Evolutionary conservation across 2,888 invertebrate genomes (phyloP).

Genomic region (Adineta ricciae): DNA sequence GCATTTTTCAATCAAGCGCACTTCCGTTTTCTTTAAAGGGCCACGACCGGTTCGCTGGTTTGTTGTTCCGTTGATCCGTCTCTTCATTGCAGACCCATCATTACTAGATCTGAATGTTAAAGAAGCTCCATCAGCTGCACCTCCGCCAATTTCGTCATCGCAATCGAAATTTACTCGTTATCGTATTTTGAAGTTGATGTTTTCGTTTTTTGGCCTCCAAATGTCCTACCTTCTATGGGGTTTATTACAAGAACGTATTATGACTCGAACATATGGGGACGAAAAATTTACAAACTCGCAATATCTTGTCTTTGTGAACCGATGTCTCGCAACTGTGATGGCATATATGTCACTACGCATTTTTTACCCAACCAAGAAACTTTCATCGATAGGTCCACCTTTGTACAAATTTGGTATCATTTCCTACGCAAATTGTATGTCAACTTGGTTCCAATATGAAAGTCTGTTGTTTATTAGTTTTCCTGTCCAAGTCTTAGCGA

Average conservation of each 20-base stretch:
- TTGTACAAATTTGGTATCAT: not conserved
- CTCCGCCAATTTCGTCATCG: not conserved
- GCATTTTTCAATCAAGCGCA: not conserved
- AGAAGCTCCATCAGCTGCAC: not conserved
- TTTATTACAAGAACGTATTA: slow-evolving; percentile 88
- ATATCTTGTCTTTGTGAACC: slow-evolving; percentile 87
- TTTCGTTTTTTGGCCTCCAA: slow-evolving; percentile 28
- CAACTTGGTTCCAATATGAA: slow-evolving; percentile 99
- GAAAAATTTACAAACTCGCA: slow-evolving; percentile 80
- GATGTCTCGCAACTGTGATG: slow-evolving; percentile 70
- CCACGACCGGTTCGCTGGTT: not conserved
- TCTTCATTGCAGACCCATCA: not conserved
- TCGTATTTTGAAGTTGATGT: not conserved
- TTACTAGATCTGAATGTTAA: not conserved
- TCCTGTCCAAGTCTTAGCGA: slow-evolving; percentile 70
- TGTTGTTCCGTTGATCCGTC: not conserved
- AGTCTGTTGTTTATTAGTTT: slow-evolving; percentile 95
- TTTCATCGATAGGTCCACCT: not conserved
- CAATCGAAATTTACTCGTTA: not conserved
- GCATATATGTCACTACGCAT: slow-evolving; percentile 50
- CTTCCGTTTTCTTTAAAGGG: not conserved
- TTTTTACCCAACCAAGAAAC: not conserved
- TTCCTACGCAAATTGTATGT: not conserved
- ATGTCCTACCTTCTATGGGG: slow-evolving; percentile 62
- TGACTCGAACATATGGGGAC: slow-evolving; percentile 60